Evolutionary conservation across 2,797 vertebrate species (phyloP).

Genomic region (Odontamblyopus rebecca): DNA sequence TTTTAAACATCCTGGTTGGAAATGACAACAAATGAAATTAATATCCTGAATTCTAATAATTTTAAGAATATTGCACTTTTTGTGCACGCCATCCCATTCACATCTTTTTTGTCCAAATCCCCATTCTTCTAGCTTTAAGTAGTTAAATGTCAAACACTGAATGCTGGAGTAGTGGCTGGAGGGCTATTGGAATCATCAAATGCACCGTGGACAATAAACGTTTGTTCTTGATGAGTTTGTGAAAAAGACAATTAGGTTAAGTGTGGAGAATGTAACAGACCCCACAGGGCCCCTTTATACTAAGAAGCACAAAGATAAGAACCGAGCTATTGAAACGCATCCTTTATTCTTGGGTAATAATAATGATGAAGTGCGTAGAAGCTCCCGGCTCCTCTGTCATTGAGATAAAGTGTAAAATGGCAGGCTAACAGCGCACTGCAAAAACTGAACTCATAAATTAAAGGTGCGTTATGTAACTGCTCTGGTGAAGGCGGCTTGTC

Average conservation of each 20-base stretch:
- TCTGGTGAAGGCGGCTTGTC: too few relatives aligned
- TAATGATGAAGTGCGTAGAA: slow-evolving; percentile 20
- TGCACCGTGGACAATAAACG: slow-evolving; percentile 5
- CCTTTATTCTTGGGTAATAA: slow-evolving; percentile 27
- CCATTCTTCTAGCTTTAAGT: slow-evolving; percentile 4
- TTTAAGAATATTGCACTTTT: background rate
- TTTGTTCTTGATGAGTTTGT: slow-evolving; percentile 31
- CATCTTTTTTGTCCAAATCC: slow-evolving; percentile 8
- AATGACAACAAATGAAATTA: background rate
- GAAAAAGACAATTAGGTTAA: slow-evolving; percentile 32
- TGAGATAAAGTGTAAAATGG: slow-evolving; percentile 36
- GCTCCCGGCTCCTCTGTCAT: slow-evolving; percentile 18
- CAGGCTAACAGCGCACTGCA: slow-evolving; percentile 9
- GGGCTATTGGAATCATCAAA: slow-evolving; percentile 12
- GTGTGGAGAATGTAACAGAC: slow-evolving; percentile 28
- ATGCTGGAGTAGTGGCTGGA: background rate
- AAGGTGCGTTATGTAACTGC: too few relatives aligned
- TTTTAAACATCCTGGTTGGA: too few relatives aligned
- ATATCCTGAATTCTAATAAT: background rate
- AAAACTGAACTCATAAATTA: background rate
- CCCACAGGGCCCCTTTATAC: slow-evolving; percentile 22
- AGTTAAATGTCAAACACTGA: slow-evolving; percentile 24
- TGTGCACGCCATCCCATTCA: background rate
- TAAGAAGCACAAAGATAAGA: slow-evolving; percentile 19
- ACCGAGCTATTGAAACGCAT: slow-evolving; percentile 13